Evolutionary conservation across 1,140 invertebrate species (phyloP).

Genomic region (Musca vetustissima): DNA sequence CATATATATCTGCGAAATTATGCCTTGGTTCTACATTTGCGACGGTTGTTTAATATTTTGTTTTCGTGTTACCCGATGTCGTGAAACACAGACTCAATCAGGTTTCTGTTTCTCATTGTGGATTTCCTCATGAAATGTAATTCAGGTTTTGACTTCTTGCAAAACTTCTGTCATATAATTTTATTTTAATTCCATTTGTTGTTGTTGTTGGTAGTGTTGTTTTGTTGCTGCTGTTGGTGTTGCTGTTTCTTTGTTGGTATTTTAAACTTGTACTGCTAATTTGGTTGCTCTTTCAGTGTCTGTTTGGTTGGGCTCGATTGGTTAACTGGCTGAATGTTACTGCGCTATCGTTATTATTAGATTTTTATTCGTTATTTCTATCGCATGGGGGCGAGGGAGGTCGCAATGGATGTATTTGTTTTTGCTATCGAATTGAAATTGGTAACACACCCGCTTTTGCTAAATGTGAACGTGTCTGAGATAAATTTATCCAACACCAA

Average conservation of each 20-base stretch:
- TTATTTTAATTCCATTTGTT: constrained; percentile 6
- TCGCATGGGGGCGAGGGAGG: no score
- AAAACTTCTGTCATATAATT: constrained; percentile 18
- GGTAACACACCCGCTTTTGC: constrained; percentile 14
- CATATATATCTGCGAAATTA: no score
- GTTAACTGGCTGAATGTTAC: neutral
- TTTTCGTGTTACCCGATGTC: no score
- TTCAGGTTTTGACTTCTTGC: constrained; percentile 22
- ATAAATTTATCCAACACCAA: constrained; percentile 9
- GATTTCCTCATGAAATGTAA: constrained; percentile 17
- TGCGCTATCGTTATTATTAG: neutral
- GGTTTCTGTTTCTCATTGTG: neutral
- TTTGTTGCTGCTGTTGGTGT: no score
- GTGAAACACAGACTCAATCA: no score
- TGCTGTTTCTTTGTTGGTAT: neutral
- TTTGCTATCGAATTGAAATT: neutral
- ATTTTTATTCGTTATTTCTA: constrained; percentile 7
- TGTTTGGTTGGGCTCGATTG: neutral
- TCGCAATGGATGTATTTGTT: neutral
- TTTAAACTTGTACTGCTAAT: neutral
- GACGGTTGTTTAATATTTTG: no score
- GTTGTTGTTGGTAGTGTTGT: no score
- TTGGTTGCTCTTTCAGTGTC: neutral
- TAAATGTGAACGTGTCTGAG: constrained; percentile 20
- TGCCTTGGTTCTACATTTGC: no score